Conservation (phyloP, 1,140 invertebrate genomes). For the Drosophila nebulosa region DNA sequence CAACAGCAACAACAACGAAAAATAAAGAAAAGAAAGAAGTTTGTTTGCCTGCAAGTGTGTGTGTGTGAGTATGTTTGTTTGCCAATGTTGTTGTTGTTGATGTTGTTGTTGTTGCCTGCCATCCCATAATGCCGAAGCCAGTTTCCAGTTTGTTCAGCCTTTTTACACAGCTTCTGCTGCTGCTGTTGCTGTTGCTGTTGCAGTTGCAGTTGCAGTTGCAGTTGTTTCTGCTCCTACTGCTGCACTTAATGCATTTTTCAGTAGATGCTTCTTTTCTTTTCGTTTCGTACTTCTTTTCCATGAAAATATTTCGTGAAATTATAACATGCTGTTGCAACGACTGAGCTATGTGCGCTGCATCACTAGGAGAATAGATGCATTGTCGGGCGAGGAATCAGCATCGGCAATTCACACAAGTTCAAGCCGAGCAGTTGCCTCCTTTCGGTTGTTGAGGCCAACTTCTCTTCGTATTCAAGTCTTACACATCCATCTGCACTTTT, state of each 20-base stretch:
- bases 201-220: constrained; percentile 14
- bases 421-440: too few relatives aligned
- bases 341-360: constrained; percentile 19
- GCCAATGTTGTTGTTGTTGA: constrained; percentile 26
- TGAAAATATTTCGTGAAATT: constrained; percentile 77
- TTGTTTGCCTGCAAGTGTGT: constrained; percentile 22
- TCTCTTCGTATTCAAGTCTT: too few relatives aligned
- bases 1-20: constrained; percentile 21
- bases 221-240: constrained; percentile 15
- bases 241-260: constrained; percentile 75
- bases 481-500: too few relatives aligned
- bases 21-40: constrained; percentile 36
- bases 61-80: constrained; percentile 62
- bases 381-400: too few relatives aligned
- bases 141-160: constrained; percentile 41
- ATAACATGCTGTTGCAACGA: constrained; percentile 55
- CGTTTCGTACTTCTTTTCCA: constrained; percentile 5
- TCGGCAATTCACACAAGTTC: too few relatives aligned
- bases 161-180: constrained; percentile 4
- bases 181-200: constrained; percentile 52
- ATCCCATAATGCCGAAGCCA: constrained; percentile 68
- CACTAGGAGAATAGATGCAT: neutral
- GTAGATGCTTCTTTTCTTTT: constrained; percentile 59
- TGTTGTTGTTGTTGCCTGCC: neutral
- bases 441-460: too few relatives aligned